phyloP scores from a whole-genome alignment of 2,797 vertebrate species.

The Poeciliopsis paucimaculata region DNA sequence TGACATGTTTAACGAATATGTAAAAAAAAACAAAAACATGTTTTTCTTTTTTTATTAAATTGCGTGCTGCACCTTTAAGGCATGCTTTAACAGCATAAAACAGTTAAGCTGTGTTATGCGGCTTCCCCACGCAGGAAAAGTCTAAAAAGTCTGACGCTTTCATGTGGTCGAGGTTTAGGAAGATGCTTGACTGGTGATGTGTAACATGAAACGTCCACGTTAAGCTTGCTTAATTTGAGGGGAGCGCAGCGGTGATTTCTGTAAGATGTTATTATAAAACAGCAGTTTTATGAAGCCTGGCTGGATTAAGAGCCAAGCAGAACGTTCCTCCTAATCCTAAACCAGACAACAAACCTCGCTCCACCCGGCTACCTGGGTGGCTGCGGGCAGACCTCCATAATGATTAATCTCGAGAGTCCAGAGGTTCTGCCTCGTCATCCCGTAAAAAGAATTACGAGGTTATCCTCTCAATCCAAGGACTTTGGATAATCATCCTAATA shows the following conservation, averaged over 20 bases:
- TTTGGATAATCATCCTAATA: conserved; percentile 16
- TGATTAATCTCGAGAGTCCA: conserved; percentile 34
- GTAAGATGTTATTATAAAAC: conserved; percentile 56
- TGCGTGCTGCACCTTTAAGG: neutral
- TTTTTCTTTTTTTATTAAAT: too few relatives aligned
- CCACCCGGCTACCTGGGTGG: conserved; percentile 46
- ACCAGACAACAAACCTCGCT: conserved; percentile 1
- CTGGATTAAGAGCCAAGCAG: conserved; percentile 15
- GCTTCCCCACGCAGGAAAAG: neutral
- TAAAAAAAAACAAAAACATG: too few relatives aligned
- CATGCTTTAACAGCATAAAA: neutral
- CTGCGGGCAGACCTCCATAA: conserved; percentile 20
- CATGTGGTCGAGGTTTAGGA: conserved; percentile 33
- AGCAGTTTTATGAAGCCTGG: conserved; percentile 9
- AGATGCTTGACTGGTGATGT: conserved; percentile 32
- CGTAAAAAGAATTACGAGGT: conserved; percentile 40
- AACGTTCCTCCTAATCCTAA: neutral
- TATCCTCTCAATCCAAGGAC: conserved; percentile 7
- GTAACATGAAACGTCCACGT: conserved; percentile 33
- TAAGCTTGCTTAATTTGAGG: conserved; percentile 40
- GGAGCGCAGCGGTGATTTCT: conserved; percentile 34
- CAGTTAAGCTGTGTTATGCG: neutral
- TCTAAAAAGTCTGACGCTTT: conserved; percentile 6
- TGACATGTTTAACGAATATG: too few relatives aligned
- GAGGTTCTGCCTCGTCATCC: conserved; percentile 17